Conservation (phyloP, 2,888 invertebrate genomes). For the Aspidapion aeneum region DNA sequence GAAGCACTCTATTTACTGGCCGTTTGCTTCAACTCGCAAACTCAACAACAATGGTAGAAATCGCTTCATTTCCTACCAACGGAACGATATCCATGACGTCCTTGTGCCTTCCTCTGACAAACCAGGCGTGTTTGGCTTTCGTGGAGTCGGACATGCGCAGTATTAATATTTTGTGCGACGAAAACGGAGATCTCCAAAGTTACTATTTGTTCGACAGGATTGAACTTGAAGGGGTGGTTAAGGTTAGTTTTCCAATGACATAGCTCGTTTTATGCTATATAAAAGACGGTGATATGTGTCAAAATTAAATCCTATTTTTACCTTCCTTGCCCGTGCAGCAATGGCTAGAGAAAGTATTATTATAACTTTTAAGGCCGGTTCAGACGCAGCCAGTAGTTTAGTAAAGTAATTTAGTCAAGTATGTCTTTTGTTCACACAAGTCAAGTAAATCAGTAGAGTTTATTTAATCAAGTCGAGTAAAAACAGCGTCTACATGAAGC, state of each 20-base stretch:
- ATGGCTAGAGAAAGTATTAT: too few relatives aligned
- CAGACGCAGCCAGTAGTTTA: too few relatives aligned
- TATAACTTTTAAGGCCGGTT: too few relatives aligned
- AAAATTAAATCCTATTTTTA: too few relatives aligned
- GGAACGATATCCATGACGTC: conserved; percentile 32
- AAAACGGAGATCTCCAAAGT: conserved; percentile 4
- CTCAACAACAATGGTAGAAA: conserved; percentile 10
- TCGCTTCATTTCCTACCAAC: conserved; percentile 27
- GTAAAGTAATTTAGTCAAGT: too few relatives aligned
- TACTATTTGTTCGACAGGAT: conserved; percentile 23
- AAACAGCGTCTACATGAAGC: too few relatives aligned
- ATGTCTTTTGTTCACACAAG: too few relatives aligned
- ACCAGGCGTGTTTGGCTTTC: conserved; percentile 33
- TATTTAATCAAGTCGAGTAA: too few relatives aligned
- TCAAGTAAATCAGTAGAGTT: too few relatives aligned
- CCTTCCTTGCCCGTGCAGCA: too few relatives aligned
- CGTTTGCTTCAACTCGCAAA: conserved; percentile 17
- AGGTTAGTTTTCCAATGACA: conserved; percentile 20
- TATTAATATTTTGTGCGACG: conserved; percentile 22
- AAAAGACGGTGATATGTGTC: too few relatives aligned
- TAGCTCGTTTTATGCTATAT: too few relatives aligned
- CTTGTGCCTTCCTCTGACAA: conserved; percentile 27
- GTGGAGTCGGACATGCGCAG: conserved; percentile 17
- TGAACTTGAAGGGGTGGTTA: conserved; percentile 16
- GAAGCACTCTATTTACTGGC: conserved; percentile 18